A percentile compares a stretch with the other conserved stretches of the same genome.
Evolutionary conservation across 64 coral and sea anemone species (phyloP).

Genomic region (Catalaphyllia jardinei): DNA sequence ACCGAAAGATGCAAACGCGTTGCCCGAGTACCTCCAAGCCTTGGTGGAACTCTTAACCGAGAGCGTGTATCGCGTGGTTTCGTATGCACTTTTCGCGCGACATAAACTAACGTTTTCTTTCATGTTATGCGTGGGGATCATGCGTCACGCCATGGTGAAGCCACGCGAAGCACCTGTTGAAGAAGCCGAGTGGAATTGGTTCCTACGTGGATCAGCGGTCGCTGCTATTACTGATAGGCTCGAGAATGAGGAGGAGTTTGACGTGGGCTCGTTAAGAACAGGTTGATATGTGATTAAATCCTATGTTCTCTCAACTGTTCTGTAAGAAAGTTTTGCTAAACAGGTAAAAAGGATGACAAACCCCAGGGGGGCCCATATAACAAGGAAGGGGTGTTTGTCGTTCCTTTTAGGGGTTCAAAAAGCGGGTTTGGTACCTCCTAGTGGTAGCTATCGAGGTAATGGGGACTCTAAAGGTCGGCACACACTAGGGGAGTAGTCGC

Average conservation of each 20-base stretch:
- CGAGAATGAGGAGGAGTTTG: conserved; percentile 61
- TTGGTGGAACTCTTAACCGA: conserved; percentile 89
- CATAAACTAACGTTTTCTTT: conserved; percentile 93
- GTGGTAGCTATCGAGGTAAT: too few relatives aligned
- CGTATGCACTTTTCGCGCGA: conserved; percentile 80
- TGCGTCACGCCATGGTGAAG: conserved; percentile 52
- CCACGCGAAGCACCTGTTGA: conserved; percentile 25
- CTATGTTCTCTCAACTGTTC: not conserved
- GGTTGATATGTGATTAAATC: not conserved
- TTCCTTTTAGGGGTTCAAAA: too few relatives aligned
- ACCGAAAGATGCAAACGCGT: conserved; percentile 51
- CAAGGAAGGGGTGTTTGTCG: too few relatives aligned
- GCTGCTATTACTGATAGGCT: conserved; percentile 87
- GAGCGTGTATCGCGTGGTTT: conserved; percentile 89
- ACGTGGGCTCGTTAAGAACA: not conserved
- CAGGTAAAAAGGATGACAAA: too few relatives aligned
- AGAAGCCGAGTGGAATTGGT: conserved; percentile 78
- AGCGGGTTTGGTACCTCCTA: too few relatives aligned
- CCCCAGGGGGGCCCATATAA: too few relatives aligned
- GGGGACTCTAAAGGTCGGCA: too few relatives aligned
- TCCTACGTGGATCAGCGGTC: conserved; percentile 71
- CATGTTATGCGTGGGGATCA: conserved; percentile 82
- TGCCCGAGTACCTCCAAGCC: conserved; percentile 76
- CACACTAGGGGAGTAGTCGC: too few relatives aligned
- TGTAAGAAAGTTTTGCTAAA: too few relatives aligned